Evolutionary conservation across 1,140 invertebrate species (phyloP).

Genomic region (Aculops lycopersici): DNA sequence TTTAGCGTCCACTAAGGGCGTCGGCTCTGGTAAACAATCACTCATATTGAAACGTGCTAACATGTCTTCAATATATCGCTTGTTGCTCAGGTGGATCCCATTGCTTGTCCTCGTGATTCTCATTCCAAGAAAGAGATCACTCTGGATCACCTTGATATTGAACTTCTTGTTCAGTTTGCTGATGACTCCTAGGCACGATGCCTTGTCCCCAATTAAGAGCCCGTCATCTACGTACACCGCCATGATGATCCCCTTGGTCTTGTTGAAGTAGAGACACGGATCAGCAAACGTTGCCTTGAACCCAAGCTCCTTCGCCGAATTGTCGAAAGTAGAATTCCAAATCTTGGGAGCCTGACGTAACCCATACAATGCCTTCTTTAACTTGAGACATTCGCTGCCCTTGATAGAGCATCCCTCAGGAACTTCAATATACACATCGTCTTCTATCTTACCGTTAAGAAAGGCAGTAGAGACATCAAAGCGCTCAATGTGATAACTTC

Average conservation of each 20-base stretch:
- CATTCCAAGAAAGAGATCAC: not conserved
- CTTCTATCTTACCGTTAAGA: slow-evolving; percentile 16
- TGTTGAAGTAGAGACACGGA: not conserved
- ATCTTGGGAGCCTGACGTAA: slow-evolving; percentile 9
- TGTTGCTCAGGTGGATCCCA: slow-evolving; percentile 1
- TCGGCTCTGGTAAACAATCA: slow-evolving; percentile 10
- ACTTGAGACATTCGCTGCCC: slow-evolving; percentile 10
- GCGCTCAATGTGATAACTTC: slow-evolving; percentile 3
- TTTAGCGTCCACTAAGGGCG: slow-evolving; percentile 12
- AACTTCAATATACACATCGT: slow-evolving; percentile 16
- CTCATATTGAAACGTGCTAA: slow-evolving; percentile 12
- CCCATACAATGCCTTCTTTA: slow-evolving; percentile 10
- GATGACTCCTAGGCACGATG: not conserved
- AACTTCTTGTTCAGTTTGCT: slow-evolving; percentile 6
- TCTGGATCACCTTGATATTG: slow-evolving; percentile 8
- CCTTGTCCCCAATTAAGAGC: slow-evolving; percentile 13
- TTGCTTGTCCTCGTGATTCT: slow-evolving; percentile 1
- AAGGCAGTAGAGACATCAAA: slow-evolving; percentile 16
- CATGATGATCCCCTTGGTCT: slow-evolving; percentile 10
- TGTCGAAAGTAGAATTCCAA: slow-evolving; percentile 11
- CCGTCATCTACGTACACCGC: slow-evolving; percentile 20
- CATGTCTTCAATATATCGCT: not conserved
- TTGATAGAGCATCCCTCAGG: slow-evolving; percentile 14
- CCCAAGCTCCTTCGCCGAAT: slow-evolving; percentile 1
- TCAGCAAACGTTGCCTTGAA: not conserved